Evolutionary conservation across 2,888 invertebrate genomes (phyloP), one percentile per base, ranked within the genome.

Genomic region (Drosophila flavopinicola): DNA sequence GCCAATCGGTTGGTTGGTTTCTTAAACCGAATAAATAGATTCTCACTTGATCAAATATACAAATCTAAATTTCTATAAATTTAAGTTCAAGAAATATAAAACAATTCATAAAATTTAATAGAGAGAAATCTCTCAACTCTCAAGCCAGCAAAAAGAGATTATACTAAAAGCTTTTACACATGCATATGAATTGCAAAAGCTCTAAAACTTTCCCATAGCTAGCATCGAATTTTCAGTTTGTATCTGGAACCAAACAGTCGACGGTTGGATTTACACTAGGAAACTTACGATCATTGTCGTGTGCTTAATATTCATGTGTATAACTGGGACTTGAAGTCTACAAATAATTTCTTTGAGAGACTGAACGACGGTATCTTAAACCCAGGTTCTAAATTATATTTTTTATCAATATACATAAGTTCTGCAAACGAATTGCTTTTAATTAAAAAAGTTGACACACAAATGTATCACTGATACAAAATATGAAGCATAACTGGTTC

Each of bases 231-330:
- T 45, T 32, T 38, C 35, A 17, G 17, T 29, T 45, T 27, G 15
- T 33, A 48, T 66, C 25, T 30, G 24, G n/a, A 51, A 35, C 23
- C 35, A 29, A 35, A 7, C 66, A 70, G 71, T 60, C 38, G 42
- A 35, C 30, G 17, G 17, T 51, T 56, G 20, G 23, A 38, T 35
- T 52, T 37, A 3, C 13, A 24, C 23, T 27, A 23, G 20, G 11
- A 44, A 53, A 32, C 48, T 29, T 11, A 25, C 9, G 10, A 24
- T 23, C 17, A 25, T 9, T 37, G 24, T 10, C 33, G 47, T 25
- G 45, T 24, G 11, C 11, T 11, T 9, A 10, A 17, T 33, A 7
- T 7, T 30, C 30, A 32, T n/a, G n/a, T n/a, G n/a, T 20, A 20
- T 20, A 20, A 20, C 20, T 20, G 20, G 20, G 20, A 20, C 20